Evolutionary conservation across 2,113 vertebrate species (phyloP), one percentile per base, ranked within the genome.

Genomic region (Lepus americanus): DNA sequence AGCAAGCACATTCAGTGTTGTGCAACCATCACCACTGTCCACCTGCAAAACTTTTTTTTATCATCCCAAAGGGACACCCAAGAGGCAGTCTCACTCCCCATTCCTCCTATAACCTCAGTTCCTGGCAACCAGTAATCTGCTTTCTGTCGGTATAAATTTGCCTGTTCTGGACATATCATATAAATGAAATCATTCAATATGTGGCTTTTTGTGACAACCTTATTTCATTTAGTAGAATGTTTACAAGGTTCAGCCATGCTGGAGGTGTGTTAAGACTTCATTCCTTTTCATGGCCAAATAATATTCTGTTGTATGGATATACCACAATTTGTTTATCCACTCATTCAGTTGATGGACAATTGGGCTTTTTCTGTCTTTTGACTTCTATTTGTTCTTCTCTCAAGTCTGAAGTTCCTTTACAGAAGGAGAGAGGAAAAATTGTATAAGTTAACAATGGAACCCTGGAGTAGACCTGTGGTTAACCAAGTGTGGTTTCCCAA

Each of bases 401-500:
- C 33, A 89, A 53, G 83, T 80, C 49, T 55, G 29, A 93, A 94
- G 14, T 87, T 86, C 59, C 69, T 86, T 69, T 83, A 63, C 29
- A 76, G 76, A 79, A 67, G 76, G 67, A 61, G 12, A 83, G 0
- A 93, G 19, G 9, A 61, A 76, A 59, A 29, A 6, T 36, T 95
- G 36, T 61, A 0, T 6, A 69, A 90, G 81, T 80, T 78, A 69
- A 39, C 67, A 64, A 5, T 23, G 5, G 33, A 44, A 9, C 13
- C 80, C 31, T 13, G 27, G 66, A 31, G 31, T 33, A 76, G 72
- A n/a, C 5, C 59, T 59, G 20, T 9, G 20, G 2, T 80, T 70
- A 31, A 78, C 25, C 31, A 59, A 59, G 31, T 76, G n/a, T 59
- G 55, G 49, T 73, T 1, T 64, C 59, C 55, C 33, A 31, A 53